phyloP scores from a whole-genome alignment of 2,797 vertebrate genomes.

The Amblyopsis hoosieri region DNA sequence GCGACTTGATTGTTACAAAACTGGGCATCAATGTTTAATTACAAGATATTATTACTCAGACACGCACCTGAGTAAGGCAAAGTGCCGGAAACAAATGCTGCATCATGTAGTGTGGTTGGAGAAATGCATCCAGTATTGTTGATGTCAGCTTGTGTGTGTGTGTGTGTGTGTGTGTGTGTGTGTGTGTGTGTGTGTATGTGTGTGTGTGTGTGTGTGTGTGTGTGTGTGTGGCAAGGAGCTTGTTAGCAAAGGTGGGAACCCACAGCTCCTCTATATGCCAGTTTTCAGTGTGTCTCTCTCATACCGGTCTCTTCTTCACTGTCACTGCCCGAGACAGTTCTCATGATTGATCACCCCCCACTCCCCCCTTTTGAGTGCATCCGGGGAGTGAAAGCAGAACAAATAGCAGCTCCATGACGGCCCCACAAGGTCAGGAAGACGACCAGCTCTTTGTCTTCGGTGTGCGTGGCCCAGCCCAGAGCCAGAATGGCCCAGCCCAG shows the following conservation, averaged over 20 bases:
- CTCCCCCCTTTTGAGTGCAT: conserved; percentile 31
- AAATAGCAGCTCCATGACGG: conserved; percentile 35
- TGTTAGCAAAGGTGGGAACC: conserved; percentile 43
- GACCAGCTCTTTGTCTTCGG: conserved; percentile 71
- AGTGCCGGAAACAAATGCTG: conserved; percentile 53
- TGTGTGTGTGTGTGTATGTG: conserved; percentile 34
- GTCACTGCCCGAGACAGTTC: conserved; percentile 37
- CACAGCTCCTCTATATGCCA: conserved; percentile 25
- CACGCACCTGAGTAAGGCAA: conserved; percentile 50
- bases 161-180: conserved; percentile 6
- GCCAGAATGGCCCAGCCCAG: conserved; percentile 39
- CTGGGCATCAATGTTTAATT: conserved; percentile 47
- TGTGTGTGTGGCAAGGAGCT: conserved; percentile 20
- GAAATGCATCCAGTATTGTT: conserved; percentile 51
- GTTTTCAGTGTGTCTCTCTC: conserved; percentile 38
- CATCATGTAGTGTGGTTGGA: conserved; percentile 66
- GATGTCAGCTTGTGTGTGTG: conserved; percentile 30
- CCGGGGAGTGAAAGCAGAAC: conserved; percentile 42
- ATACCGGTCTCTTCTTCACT: conserved; percentile 49
- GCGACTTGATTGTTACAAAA: conserved; percentile 23
- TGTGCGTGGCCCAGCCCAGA: conserved; percentile 51
- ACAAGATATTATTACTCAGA: conserved; percentile 16
- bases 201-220: conserved; percentile 8
- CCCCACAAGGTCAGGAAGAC: conserved; percentile 72
- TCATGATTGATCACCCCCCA: conserved; percentile 68